These are phyloP conservation scores for Periparus ater DNA, from an alignment of 2,797 vertebrate species.

Conservation along the genomic window DNA sequence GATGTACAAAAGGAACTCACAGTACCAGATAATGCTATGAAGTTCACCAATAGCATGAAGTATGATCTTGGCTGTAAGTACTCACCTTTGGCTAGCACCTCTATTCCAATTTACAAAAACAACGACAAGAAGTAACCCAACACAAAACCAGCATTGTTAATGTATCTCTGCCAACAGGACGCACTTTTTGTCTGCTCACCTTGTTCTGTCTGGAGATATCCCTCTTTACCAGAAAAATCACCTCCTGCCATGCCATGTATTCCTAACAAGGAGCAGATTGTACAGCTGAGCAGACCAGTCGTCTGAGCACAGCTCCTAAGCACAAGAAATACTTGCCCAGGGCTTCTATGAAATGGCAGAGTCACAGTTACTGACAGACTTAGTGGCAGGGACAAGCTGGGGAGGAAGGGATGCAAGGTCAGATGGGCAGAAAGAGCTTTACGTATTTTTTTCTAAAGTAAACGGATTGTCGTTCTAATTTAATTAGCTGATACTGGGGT, in stretches of 20 bases:
- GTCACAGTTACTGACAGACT: neutral
- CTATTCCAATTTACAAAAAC: neutral
- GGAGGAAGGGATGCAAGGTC: neutral
- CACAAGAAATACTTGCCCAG: neutral
- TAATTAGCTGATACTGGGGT: slow-evolving; percentile 28
- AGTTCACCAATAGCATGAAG: neutral
- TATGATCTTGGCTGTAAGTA: neutral
- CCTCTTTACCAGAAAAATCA: neutral
- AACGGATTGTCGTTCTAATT: slow-evolving; percentile 21
- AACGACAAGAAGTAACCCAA: neutral
- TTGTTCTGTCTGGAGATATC: neutral
- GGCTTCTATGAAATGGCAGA: neutral
- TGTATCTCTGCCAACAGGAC: neutral
- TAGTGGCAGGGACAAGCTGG: rapidly evolving
- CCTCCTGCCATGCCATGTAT: neutral
- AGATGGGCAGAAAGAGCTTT: neutral
- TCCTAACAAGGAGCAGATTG: neutral
- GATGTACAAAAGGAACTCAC: neutral
- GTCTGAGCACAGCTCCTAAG: neutral
- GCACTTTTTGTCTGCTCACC: neutral
- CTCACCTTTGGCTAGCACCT: neutral
- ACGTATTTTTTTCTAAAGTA: neutral
- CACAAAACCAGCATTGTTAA: neutral
- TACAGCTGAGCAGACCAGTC: neutral
- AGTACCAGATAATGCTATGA: neutral